Evolutionary conservation across 2,797 vertebrate species (phyloP), one percentile per base, ranked within the genome.

Genomic region (Furcifer pardalis): DNA sequence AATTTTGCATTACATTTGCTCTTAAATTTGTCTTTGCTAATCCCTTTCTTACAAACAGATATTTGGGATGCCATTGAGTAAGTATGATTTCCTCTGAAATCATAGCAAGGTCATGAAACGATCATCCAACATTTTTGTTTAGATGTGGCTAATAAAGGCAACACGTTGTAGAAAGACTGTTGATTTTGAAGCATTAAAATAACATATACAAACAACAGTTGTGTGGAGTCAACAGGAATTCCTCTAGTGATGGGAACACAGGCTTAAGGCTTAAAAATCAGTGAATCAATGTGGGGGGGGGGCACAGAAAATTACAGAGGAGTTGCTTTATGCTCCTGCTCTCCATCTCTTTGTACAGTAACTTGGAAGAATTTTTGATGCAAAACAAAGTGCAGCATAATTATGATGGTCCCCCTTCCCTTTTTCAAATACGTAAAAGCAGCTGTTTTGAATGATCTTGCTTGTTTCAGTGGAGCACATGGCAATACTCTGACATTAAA

Each of bases 361-460:
- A 90, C 81, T 85, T 95, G 94, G 93, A 95, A 93, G 87, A 81
- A 83, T 77, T 91, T 94, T 89, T 95, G 93, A 94, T 90, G 75
- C 5, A 89, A 96, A 88, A 93, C 93, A 94, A 87, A 37, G 25
- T 88, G 65, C 85, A 91, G 85, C 84, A 42, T 59, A 15, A 42
- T 92, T 66, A 86, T 89, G 85, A 84, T 84, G 63, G 82, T 84
- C 90, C 59, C 84, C 72, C 85, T 88, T 88, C 83, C 79, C 93
- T 75, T 84, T 90, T 87, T 69, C 65, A 91, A 92, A 85, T 82
- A 87, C 42, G 37, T 79, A 86, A 89, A 87, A 84, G 88, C 91
- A 95, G 92, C 92, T 94, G 90, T 85, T 90, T 92, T 83, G 19
- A 85, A 83, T 91, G 92, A 78, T 89, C 66, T 60, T 83, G 75